Evolutionary conservation across 2,888 invertebrate genomes (phyloP), one percentile per base, ranked within the genome.

Genomic region (Athalia circularis): DNA sequence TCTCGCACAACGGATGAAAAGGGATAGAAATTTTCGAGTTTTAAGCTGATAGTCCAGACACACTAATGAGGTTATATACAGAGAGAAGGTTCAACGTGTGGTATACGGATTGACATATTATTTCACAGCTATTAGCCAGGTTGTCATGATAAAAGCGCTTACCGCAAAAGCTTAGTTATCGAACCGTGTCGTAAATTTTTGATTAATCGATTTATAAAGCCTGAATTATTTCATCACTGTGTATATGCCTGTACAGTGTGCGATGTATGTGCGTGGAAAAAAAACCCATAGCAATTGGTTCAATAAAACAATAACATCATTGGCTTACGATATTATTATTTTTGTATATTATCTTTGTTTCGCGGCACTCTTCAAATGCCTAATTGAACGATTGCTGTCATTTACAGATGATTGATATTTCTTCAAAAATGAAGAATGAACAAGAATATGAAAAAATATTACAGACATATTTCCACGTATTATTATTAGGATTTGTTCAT

Each of bases 191-290:
- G 78, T 78, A 78, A 74, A 78, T 78, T 78, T 78, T 78, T 78
- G 78, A 78, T 78, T 78, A 78, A 78, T 78, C 78, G 78, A 64
- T 78, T 78, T 74, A 78, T 78, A 52, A 78, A 78, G 72, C 78
- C 78, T 45, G 74, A 8, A 54, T 75, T 74, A 78, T 78, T 78
- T 15, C 78, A 74, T 78, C 72, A 64, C 74, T 74, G 54, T 47
- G 29, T 29, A 29, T 29, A 29, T 29, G 29, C 29, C 29, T 29
- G 29, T 2, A 29, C 29, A 29, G 29, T 29, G 2, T 29, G 2
- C 29, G 2, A 29, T 29, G 29, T 29, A 29, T 29, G 1, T 29
- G 29, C 29, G 29, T 29, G 29, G 29, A 29, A 29, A 62, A 62
- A 47, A 74, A 54, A 72, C 61, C 50, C 11, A n/a, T n/a, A 47